Evolutionary conservation across 2,888 invertebrate genomes (phyloP).

Genomic region (Fragum fragum): DNA sequence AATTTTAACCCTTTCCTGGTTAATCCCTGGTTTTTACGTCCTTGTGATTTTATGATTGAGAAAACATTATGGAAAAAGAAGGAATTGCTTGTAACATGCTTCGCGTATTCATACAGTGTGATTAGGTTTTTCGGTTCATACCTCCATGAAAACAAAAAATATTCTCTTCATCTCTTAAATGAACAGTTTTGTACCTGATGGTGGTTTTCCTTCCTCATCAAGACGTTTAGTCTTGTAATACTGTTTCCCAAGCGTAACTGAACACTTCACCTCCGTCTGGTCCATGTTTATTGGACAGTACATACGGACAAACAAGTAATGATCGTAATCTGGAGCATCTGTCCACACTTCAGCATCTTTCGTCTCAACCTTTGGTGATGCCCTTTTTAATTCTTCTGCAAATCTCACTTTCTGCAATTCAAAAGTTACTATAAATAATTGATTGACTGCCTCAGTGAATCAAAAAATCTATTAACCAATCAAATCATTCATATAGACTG

Average conservation of each 20-base stretch:
- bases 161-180: too few relatives aligned
- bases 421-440: background rate
- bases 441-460: too few relatives aligned
- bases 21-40: too few relatives aligned
- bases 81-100: too few relatives aligned
- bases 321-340: conserved; percentile 82
- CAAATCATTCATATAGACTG: too few relatives aligned
- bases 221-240: conserved; percentile 81
- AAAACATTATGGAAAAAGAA: too few relatives aligned
- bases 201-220: conserved; percentile 63
- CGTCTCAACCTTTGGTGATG: conserved; percentile 71
- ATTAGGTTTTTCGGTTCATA: too few relatives aligned
- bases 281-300: conserved; percentile 82
- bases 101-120: too few relatives aligned
- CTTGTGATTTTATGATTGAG: too few relatives aligned
- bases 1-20: too few relatives aligned
- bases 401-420: conserved; percentile 78
- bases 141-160: too few relatives aligned
- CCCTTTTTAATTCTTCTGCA: conserved; percentile 63
- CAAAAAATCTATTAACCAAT: too few relatives aligned
- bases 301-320: conserved; percentile 80
- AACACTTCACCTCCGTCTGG: conserved; percentile 80
- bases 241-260: conserved; percentile 79
- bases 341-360: conserved; percentile 79
- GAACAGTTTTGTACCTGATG: conserved; percentile 2